Base-by-base conservation (phyloP, 2,797 vertebrate species). In the Sternarchorhynchus goeldii region DNA sequence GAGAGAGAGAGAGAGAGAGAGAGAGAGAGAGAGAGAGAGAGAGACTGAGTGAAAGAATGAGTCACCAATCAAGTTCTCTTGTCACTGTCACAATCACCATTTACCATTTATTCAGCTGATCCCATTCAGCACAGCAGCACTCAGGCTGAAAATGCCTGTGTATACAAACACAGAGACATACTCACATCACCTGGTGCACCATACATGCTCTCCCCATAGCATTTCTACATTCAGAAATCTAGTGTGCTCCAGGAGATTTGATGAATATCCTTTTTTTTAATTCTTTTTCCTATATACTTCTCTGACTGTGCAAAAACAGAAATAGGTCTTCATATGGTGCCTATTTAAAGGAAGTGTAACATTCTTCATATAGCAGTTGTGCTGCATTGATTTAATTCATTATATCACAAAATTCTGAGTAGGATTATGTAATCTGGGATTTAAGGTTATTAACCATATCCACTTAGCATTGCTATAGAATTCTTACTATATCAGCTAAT, bases 21-120 rank as follows among this genome's bases (percentile, higher is more conserved):
- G 65, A 60, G 64, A 69, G 18, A 32, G 17, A 39, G 36, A 62
- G 50, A 57, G 50, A 39, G 50, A 78, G 16, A 60, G 55, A 39
- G 68, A 41, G 60, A 58, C n/a, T 45, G 1, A 41, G 55, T 64
- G 74, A 12, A 20, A 45, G n/a, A 36, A 64, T 89, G 90, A 90
- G 86, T 92, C 90, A 91, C 81, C 76, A 68, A 56, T 62, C 75
- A 68, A 63, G 67, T 83, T 77, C 39, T 64, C 76, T 65, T 72
- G 62, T 59, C 79, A 74, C 75, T 32, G 82, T 88, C 83, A 86
- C 81, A 75, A 69, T 74, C 81, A 87, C 65, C 65, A 76, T 65
- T 59, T 69, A 63, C 70, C 41, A 45, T 50, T 50, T 50, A 50
- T 66, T 10, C 50, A 56, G 57, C 72, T 77, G 79, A 45, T 41